These are phyloP conservation scores for Dendrocincla tyrannina DNA, from an alignment of 2,797 vertebrate genomes.

Conservation along the genomic window DNA sequence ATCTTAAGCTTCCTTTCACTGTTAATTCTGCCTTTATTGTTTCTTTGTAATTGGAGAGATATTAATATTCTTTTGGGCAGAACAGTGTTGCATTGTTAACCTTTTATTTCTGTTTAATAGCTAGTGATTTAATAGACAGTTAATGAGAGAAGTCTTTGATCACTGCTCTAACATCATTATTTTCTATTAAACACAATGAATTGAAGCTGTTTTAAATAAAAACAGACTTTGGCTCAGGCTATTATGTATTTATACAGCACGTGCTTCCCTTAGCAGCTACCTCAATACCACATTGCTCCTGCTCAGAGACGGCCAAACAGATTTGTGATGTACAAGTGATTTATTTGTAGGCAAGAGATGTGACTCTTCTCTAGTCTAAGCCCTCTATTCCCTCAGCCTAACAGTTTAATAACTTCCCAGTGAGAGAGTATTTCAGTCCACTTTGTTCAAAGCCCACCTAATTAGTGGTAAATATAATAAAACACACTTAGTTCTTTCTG, in stretches of 20 bases:
- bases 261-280: background rate
- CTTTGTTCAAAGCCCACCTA: background rate
- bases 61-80: constrained; percentile 49
- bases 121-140: constrained; percentile 52
- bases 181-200: constrained; percentile 24
- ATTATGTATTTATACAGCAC: background rate
- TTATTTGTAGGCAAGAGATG: background rate
- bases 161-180: constrained; percentile 41
- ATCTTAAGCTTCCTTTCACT: constrained; percentile 60
- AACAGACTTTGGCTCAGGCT: background rate
- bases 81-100: constrained; percentile 33
- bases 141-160: constrained; percentile 35
- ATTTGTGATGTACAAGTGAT: background rate
- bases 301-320: background rate
- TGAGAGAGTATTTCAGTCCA: background rate
- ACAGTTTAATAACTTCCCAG: background rate
- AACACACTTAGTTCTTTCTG: background rate
- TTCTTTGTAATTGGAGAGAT: constrained; percentile 54
- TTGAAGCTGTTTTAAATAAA: background rate
- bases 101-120: constrained; percentile 63
- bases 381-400: background rate
- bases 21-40: constrained; percentile 65
- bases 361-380: background rate
- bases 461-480: background rate
- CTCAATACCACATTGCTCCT: background rate